Conservation (phyloP, 2,888 invertebrate genomes). For the Octonoba sinensis region DNA sequence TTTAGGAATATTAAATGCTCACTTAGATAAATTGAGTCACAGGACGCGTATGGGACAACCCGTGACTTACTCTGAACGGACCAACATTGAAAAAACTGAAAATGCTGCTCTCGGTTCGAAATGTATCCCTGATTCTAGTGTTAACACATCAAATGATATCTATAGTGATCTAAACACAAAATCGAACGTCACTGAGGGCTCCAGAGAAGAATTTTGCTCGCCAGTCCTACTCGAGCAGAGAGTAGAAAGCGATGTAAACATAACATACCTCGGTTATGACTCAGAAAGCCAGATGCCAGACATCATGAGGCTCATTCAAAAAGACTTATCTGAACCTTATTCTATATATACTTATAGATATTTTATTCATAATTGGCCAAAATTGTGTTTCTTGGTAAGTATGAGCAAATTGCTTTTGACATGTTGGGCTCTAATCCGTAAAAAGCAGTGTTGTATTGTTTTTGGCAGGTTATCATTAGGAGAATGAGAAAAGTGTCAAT, state of each 20-base stretch:
- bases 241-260: slow-evolving; percentile 47
- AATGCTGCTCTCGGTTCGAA: not conserved
- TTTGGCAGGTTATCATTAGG: too few relatives aligned
- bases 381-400: slow-evolving; percentile 93
- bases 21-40: slow-evolving; percentile 37
- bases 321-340: slow-evolving; percentile 99
- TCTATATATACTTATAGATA: slow-evolving; percentile 99
- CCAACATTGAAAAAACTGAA: slow-evolving; percentile 13
- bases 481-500: too few relatives aligned
- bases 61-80: slow-evolving; percentile 5
- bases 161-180: too few relatives aligned
- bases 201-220: too few relatives aligned
- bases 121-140: too few relatives aligned
- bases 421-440: not conserved
- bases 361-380: slow-evolving; percentile 99
- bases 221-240: too few relatives aligned
- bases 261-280: slow-evolving; percentile 78
- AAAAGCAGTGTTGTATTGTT: not conserved
- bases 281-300: slow-evolving; percentile 98
- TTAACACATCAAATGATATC: too few relatives aligned
- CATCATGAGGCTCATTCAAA: slow-evolving; percentile 98
- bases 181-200: too few relatives aligned
- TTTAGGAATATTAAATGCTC: slow-evolving; percentile 29
- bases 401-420: not conserved
- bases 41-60: slow-evolving; percentile 22